Base-by-base conservation (phyloP, 2,797 vertebrate species). In the Menidia menidia region DNA sequence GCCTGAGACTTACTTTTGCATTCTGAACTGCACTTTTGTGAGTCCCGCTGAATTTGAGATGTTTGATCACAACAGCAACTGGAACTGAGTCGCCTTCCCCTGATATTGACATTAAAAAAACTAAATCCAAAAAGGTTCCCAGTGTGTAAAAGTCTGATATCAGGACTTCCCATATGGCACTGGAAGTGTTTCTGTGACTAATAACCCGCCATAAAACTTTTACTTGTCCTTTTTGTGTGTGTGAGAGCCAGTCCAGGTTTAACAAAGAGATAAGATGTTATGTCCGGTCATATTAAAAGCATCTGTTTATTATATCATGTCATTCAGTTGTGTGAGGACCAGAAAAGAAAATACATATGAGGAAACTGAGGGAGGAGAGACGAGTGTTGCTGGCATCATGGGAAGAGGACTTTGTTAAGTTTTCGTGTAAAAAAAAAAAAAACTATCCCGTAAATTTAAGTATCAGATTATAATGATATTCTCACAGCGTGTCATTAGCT, bases 331-430 rank as follows among this genome's bases (percentile, higher is more conserved):
- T 62, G 32, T 7, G 7, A 39, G 10, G 35, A 39, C 35, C 10
- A 45, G 45, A 42, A 33, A 41, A 14, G 11, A 51, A 66, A 12
- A 2, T 15, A 42, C 52, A 47, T 12, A 56, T 0, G 25, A 31
- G 14, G 33, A 70, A 68, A 62, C 35, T 69, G 4, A 52, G 47
- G 54, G 43, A 51, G 64, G 35, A 70, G 61, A 72, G 51, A 74
- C 31, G 60, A 69, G 52, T 8, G 33, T 4, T 4, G 39, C 10
- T 39, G 35, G 30, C 16, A 16, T 62, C 45, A 55, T 82, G 80
- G 68, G 52, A 75, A 75, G 64, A 25, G 25, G 25, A 25, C 25
- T 25, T 25, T 25, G 25, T 25, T 25, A 2, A 25, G 31, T 18
- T 64, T 65, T 72, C n/a, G 41, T 43, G 25, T 25, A 25, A 25